A percentile compares a stretch with the other conserved stretches of the same genome.
These are phyloP conservation scores for Eutrigla gurnardus DNA, from an alignment of 2,797 vertebrate genomes.

Conservation along the genomic window DNA sequence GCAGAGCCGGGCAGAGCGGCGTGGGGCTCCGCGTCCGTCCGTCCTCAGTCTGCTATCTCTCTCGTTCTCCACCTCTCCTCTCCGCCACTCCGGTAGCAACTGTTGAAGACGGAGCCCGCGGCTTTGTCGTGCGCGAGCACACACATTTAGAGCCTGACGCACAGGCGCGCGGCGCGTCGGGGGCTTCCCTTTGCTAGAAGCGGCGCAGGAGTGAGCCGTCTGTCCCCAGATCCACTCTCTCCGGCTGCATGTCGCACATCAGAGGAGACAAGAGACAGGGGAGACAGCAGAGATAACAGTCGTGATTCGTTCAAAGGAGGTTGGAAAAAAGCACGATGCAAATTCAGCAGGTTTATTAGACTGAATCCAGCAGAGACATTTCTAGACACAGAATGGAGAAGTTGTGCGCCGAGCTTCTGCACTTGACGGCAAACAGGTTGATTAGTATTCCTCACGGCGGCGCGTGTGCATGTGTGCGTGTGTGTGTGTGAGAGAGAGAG, in stretches of 20 bases:
- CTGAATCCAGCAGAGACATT: conserved; percentile 24
- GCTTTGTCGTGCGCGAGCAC: conserved; percentile 57
- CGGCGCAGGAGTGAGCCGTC: conserved; percentile 45
- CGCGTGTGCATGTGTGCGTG: conserved; percentile 15
- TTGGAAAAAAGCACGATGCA: conserved; percentile 7
- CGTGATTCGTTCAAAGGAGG: conserved; percentile 4
- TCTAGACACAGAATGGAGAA: conserved; percentile 48
- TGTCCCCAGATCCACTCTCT: conserved; percentile 57
- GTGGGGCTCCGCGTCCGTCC: conserved; percentile 74
- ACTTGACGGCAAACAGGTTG: conserved; percentile 78
- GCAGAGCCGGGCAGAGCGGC: conserved; percentile 78
- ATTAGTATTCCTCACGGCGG: conserved; percentile 75
- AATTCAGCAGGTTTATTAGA: conserved; percentile 33
- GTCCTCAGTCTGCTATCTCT: conserved; percentile 75
- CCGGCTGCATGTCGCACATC: conserved; percentile 46
- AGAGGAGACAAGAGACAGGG: conserved; percentile 24
- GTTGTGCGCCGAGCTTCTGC: conserved; percentile 71
- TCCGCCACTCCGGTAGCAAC: conserved; percentile 76
- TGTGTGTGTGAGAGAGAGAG: conserved; percentile 15
- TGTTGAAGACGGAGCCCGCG: conserved; percentile 78
- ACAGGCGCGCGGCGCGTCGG: conserved; percentile 66
- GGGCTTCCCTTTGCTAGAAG: conserved; percentile 74
- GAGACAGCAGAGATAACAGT: conserved; percentile 34
- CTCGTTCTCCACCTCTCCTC: conserved; percentile 65
- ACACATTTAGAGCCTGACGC: conserved; percentile 64